phyloP scores from a whole-genome alignment of 92 coral and sea anemone species.

The Heliopora coerulea region DNA sequence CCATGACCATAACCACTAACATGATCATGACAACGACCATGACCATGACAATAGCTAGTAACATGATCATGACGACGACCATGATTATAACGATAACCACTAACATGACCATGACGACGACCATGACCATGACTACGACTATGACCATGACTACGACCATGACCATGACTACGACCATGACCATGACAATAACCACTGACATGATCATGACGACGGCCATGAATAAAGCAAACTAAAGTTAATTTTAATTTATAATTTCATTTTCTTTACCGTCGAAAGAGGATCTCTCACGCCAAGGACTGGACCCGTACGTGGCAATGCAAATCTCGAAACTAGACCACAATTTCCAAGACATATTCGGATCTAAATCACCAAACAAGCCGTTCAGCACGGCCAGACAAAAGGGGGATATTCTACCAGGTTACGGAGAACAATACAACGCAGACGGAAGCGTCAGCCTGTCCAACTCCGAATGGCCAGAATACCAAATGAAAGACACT shows the following conservation, averaged over 20 bases:
- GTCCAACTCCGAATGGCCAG: conserved; percentile 31
- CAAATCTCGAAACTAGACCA: conserved; percentile 38
- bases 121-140: too few species aligned
- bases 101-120: too few species aligned
- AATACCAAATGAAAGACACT: conserved; percentile 37
- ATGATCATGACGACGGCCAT: too few species aligned
- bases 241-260: neutral
- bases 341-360: conserved; percentile 18
- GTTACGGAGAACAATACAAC: conserved; percentile 35
- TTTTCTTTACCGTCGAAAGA: neutral
- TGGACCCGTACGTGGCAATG: conserved; percentile 30
- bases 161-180: too few species aligned
- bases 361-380: neutral
- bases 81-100: too few species aligned
- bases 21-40: too few species aligned
- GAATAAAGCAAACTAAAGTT: neutral
- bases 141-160: too few species aligned
- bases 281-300: conserved; percentile 38
- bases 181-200: too few species aligned
- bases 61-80: too few species aligned
- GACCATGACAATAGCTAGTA: too few species aligned
- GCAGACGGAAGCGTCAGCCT: conserved; percentile 33
- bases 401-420: conserved; percentile 29
- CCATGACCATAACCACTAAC: too few species aligned
- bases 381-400: neutral